Conservation (phyloP, 2,113 vertebrate species). For the Gnathonemus echidnorhynchus region DNA sequence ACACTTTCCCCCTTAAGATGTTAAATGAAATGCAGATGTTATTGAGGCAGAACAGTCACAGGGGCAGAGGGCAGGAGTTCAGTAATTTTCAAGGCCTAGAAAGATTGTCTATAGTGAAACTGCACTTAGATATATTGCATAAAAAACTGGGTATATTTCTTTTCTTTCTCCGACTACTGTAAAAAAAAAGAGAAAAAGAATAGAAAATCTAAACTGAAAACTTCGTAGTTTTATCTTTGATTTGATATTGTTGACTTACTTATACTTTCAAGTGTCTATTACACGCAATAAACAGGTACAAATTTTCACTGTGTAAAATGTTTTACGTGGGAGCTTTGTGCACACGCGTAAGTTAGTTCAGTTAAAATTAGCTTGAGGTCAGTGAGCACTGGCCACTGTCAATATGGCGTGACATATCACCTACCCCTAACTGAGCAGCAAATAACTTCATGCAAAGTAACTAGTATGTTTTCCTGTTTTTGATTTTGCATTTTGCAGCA, state of each 20-base stretch:
- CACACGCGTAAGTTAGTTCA: background rate
- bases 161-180: background rate
- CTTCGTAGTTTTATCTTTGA: background rate
- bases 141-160: background rate
- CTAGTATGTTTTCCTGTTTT: background rate
- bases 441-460: background rate
- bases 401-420: background rate
- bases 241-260: background rate
- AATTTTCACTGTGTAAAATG: background rate
- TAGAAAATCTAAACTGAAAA: background rate
- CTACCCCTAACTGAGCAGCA: background rate
- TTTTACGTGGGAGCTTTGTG: background rate
- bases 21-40: background rate
- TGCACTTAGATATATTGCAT: background rate
- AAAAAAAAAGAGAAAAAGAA: background rate
- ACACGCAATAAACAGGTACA: background rate
- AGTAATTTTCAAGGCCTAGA: background rate
- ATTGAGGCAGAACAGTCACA: background rate
- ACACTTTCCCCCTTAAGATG: background rate
- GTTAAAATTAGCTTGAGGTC: background rate
- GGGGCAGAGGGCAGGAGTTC: background rate
- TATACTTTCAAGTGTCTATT: background rate
- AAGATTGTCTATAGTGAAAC: background rate
- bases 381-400: background rate
- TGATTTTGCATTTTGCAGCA: background rate